These are phyloP conservation scores for Bathynomus jamesi DNA, from an alignment of 1,140 invertebrate species.

Conservation along the genomic window DNA sequence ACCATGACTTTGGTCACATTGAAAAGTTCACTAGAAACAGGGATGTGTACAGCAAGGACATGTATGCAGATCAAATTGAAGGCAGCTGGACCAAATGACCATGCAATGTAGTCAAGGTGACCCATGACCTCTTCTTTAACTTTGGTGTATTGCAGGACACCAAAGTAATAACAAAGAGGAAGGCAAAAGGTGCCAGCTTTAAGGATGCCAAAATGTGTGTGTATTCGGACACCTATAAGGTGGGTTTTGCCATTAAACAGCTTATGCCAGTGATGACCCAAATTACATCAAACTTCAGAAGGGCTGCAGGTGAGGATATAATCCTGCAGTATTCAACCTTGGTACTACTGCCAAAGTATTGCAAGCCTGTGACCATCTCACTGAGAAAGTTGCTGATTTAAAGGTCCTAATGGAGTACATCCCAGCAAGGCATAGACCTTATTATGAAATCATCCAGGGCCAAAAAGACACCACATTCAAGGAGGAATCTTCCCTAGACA, in stretches of 20 bases:
- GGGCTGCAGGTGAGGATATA: neutral
- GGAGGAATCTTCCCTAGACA: too few species aligned
- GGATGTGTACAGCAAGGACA: conserved; percentile 1
- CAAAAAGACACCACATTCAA: too few species aligned
- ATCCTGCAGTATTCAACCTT: neutral
- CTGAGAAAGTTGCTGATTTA: conserved; percentile 2
- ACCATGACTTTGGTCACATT: conserved; percentile 3
- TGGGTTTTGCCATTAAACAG: neutral
- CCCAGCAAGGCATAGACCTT: neutral
- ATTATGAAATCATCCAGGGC: neutral
- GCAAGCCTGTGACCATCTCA: neutral
- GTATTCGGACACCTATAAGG: neutral
- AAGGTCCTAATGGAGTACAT: neutral
- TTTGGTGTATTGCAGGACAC: neutral
- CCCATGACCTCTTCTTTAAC: neutral
- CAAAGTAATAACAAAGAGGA: neutral
- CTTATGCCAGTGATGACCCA: too few species aligned
- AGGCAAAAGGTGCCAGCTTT: neutral
- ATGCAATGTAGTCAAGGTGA: neutral
- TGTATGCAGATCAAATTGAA: neutral
- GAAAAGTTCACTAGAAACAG: neutral
- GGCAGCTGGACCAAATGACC: neutral
- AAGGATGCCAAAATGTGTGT: neutral
- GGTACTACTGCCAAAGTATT: neutral
- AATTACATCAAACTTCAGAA: neutral